Percentiles rank a stretch among this genome's conserved stretches.
Evolutionary conservation across 1,140 invertebrate species (phyloP).

Genomic region (Olivierus martensii): DNA sequence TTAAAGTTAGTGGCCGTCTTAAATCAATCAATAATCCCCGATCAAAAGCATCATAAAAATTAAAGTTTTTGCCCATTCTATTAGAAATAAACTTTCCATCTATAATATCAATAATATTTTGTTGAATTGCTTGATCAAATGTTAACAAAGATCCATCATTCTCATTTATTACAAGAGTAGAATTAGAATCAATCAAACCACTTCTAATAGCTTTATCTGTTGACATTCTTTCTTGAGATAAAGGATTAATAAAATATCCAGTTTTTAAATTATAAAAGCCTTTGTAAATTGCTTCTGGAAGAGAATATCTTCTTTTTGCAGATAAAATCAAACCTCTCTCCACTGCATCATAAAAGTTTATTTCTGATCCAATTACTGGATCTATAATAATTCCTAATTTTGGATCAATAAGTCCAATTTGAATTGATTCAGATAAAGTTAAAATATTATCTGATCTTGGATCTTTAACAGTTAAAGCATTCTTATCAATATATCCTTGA

Average conservation of each 20-base stretch:
- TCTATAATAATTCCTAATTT: constrained; percentile 60
- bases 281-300: constrained; percentile 72
- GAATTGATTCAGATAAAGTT: constrained; percentile 64
- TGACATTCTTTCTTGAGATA: constrained; percentile 54
- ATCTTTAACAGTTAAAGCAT: constrained; percentile 66
- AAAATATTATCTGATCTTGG: constrained; percentile 59
- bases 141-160: constrained; percentile 53
- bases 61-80: constrained; percentile 46
- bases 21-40: constrained; percentile 65
- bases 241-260: constrained; percentile 52
- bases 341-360: constrained; percentile 61
- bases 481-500: constrained; percentile 55
- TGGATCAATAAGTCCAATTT: constrained; percentile 62
- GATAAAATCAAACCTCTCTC: constrained; percentile 65
- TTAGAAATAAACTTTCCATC: constrained; percentile 46
- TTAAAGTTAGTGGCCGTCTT: constrained; percentile 61
- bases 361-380: constrained; percentile 42
- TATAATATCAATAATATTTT: constrained; percentile 58
- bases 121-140: constrained; percentile 63
- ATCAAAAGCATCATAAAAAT: constrained; percentile 74
- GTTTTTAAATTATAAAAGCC: constrained; percentile 66
- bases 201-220: constrained; percentile 58
- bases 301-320: constrained; percentile 60
- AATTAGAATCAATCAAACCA: constrained; percentile 63
- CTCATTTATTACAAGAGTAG: constrained; percentile 52